These are phyloP conservation scores for Pteruthius melanotis DNA, from an alignment of 2,113 vertebrate species.

Conservation along the genomic window DNA sequence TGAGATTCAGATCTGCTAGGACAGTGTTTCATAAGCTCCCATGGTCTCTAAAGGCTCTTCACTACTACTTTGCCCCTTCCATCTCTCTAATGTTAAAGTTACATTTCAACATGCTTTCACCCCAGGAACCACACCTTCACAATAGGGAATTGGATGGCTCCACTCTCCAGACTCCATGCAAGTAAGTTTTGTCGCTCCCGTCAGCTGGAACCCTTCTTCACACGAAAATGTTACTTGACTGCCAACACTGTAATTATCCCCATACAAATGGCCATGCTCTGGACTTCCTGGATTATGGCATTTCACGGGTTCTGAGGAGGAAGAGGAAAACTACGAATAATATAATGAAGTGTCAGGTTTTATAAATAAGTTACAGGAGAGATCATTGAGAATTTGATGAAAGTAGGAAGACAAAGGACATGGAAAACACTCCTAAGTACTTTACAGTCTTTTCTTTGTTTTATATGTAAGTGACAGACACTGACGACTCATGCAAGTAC, in stretches of 20 bases:
- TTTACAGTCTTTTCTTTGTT: not conserved
- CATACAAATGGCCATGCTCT: slow-evolving; percentile 80
- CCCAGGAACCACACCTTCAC: slow-evolving; percentile 78
- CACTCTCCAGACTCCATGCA: slow-evolving; percentile 86
- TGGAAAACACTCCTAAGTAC: not conserved
- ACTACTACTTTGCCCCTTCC: not conserved
- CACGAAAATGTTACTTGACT: slow-evolving; percentile 82
- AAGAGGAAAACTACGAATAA: slow-evolving; percentile 28
- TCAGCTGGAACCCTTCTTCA: slow-evolving; percentile 80
- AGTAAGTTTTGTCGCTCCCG: slow-evolving; percentile 69
- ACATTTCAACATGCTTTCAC: not conserved
- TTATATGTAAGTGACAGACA: not conserved
- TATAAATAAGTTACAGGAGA: not conserved
- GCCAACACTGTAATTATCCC: slow-evolving; percentile 80
- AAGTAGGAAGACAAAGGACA: not conserved
- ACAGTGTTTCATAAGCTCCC: not conserved
- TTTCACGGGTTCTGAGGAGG: slow-evolving; percentile 83
- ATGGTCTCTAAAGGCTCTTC: not conserved
- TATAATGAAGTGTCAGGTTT: not conserved
- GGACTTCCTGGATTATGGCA: slow-evolving; percentile 82
- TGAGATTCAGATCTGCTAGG: not conserved
- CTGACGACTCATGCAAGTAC: not conserved
- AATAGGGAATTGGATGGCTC: slow-evolving; percentile 76
- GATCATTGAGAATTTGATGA: not conserved
- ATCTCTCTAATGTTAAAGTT: not conserved